Evolutionary conservation across 2,113 vertebrate species (phyloP), one percentile per base, ranked within the genome.

Genomic region (Falco punctatus): DNA sequence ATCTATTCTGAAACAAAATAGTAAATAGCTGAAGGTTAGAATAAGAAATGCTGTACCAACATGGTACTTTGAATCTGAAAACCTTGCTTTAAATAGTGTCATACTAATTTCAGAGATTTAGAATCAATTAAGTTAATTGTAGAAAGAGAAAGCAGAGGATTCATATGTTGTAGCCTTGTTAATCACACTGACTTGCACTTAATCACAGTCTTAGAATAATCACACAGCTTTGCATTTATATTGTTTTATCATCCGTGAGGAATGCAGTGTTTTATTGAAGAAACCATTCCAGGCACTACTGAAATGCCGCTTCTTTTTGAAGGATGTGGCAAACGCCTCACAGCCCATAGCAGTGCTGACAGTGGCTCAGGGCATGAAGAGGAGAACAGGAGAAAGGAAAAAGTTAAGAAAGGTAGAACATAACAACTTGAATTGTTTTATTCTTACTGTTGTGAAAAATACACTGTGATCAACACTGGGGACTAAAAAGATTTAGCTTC

Each of bases 111-210:
- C 54, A 92, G 54, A 72, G 69, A 74, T 90, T 97, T 88, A 86
- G 88, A 96, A 94, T 85, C 62, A 74, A n/a, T 81, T 93, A 90
- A 80, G 61, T 94, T 92, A 95, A 92, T 94, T 93, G 72, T 35
- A n/a, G 83, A 81, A 94, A 57, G 74, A 95, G 81, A 94, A 90
- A 61, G 38, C 54, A 42, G 59, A 67, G 40, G 32, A 59, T 52
- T 86, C 1, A 0, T n/a, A 24, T 22, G 10, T 71, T 72, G 42
- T 77, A 74, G 69, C 23, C 5, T 15, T 46, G 44, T 88, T 93
- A 86, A 82, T 77, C 38, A 81, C 49, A 79, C 17, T 77, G 51
- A 54, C 64, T 90, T 81, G 64, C 42, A 27, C n/a, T 92, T 84
- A 84, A 74, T 79, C 59, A 74, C 15, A 35, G 42, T 52, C 71